phyloP scores from a whole-genome alignment of 2,888 invertebrate species.

The Apotomis turbidana region DNA sequence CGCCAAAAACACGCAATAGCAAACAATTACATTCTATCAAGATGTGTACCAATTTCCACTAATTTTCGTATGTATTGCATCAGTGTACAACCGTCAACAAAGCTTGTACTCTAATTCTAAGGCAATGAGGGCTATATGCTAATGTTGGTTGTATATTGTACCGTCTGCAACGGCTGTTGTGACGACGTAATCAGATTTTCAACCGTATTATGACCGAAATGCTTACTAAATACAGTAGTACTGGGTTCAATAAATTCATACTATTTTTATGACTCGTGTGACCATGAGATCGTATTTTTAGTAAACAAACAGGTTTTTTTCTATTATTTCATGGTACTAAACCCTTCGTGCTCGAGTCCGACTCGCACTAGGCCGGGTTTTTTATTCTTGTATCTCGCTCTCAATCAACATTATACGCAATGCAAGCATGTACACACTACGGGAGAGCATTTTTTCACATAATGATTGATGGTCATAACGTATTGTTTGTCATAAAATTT shows the following conservation, averaged over 20 bases:
- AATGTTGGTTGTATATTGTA: conserved; percentile 12
- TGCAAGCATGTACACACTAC: no score
- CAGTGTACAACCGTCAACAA: conserved; percentile 8
- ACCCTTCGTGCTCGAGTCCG: no score
- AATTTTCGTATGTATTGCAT: conserved; percentile 21
- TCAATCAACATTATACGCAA: no score
- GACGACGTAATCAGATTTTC: conserved; percentile 51
- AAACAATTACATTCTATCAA: conserved; percentile 33
- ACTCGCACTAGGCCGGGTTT: no score
- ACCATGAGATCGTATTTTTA: conserved; percentile 45
- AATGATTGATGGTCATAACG: no score
- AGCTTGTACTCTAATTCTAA: background rate
- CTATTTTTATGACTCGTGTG: conserved; percentile 49
- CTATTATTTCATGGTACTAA: no score
- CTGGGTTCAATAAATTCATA: conserved; percentile 36
- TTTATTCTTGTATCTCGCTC: no score
- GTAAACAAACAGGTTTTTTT: background rate
- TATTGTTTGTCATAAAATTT: no score
- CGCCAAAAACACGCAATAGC: conserved; percentile 12
- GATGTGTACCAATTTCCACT: conserved; percentile 36
- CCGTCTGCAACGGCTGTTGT: conserved; percentile 27
- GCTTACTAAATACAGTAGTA: conserved; percentile 60
- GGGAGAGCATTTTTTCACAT: no score
- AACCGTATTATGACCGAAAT: conserved; percentile 47
- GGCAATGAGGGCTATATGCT: background rate